Conservation (phyloP, 2,888 invertebrate species). For the Timandra comae region DNA sequence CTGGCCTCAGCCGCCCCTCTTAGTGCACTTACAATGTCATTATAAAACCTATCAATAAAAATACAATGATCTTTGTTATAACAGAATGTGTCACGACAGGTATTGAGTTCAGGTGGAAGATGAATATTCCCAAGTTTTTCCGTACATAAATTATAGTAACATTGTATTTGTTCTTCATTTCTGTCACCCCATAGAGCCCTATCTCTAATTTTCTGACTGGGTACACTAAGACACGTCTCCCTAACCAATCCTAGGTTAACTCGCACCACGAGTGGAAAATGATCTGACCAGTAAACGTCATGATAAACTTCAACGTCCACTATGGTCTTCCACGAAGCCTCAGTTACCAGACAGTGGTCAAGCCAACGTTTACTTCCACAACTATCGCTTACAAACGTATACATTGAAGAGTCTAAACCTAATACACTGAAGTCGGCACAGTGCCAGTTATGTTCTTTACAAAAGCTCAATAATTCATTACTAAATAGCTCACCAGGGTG, state of each 20-base stretch:
- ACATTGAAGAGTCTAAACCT: conserved; percentile 5
- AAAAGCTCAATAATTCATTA: conserved; percentile 8
- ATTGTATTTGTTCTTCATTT: background rate
- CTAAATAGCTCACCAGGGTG: conserved; percentile 15
- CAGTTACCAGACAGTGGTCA: conserved; percentile 12
- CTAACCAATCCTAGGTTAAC: too few species aligned
- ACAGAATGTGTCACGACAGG: background rate
- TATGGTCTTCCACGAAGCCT: conserved; percentile 2
- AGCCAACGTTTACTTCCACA: conserved; percentile 15
- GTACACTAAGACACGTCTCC: background rate
- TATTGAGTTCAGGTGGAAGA: background rate
- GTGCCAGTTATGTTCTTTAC: conserved; percentile 9
- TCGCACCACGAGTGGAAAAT: too few species aligned
- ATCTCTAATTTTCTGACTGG: background rate
- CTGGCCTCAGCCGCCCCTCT: too few species aligned
- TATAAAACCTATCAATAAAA: too few species aligned
- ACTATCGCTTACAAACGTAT: conserved; percentile 16
- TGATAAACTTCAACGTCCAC: conserved; percentile 1
- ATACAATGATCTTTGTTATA: too few species aligned
- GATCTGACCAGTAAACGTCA: conserved; percentile 7
- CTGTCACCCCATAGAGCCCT: conserved; percentile 1
- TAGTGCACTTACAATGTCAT: too few species aligned
- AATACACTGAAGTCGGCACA: conserved; percentile 10
- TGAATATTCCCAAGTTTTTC: background rate
- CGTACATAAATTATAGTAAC: background rate